phyloP scores from a whole-genome alignment of 2,113 vertebrate genomes.

The Capreolus pygargus region DNA sequence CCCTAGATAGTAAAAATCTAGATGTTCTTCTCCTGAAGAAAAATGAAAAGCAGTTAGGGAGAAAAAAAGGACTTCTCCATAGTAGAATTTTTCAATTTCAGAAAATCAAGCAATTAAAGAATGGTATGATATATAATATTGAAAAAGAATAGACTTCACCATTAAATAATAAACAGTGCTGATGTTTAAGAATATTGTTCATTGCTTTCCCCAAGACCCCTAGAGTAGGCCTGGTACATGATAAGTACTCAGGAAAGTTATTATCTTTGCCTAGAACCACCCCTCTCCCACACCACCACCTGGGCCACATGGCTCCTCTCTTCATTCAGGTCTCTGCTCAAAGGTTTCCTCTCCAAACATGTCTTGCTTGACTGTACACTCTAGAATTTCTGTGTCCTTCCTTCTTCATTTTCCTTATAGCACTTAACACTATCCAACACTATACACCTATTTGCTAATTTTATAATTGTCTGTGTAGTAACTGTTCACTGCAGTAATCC shows the following conservation, averaged over 20 bases:
- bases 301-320: not conserved
- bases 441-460: not conserved
- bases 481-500: not conserved
- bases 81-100: not conserved
- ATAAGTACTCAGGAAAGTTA: not conserved
- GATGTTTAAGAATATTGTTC: not conserved
- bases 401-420: not conserved
- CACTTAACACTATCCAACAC: not conserved
- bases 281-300: not conserved
- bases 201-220: not conserved
- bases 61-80: not conserved
- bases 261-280: not conserved
- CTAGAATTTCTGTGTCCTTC: not conserved
- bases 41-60: not conserved
- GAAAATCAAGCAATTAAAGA: slow-evolving; percentile 54
- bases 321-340: not conserved
- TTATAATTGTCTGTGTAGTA: not conserved
- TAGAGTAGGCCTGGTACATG: not conserved
- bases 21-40: not conserved
- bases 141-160: not conserved
- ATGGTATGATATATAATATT: not conserved
- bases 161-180: slow-evolving; percentile 5
- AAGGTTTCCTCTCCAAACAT: not conserved
- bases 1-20: not conserved
- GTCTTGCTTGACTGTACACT: not conserved